Evolutionary conservation across 2,888 invertebrate species (phyloP).

Genomic region (Unio pictorum): DNA sequence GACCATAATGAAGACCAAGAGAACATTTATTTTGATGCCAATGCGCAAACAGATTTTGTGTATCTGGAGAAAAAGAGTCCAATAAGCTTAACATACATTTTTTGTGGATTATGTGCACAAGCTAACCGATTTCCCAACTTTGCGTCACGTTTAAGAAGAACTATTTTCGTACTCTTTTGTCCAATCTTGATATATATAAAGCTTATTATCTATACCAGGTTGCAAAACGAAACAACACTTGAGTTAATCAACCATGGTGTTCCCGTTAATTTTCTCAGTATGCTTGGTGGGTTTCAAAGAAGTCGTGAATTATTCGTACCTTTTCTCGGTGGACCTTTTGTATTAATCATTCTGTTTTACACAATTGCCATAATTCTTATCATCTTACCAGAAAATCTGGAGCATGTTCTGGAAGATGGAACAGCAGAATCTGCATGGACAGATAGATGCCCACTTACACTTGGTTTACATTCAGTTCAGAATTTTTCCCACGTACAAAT

Average conservation of each 20-base stretch:
- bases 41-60: constrained; percentile 6
- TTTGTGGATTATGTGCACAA: constrained; percentile 17
- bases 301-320: constrained; percentile 17
- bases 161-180: constrained; percentile 7
- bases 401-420: constrained; percentile 9
- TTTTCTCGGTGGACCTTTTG: constrained; percentile 24
- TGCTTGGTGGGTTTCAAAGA: constrained; percentile 23
- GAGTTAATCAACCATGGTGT: constrained; percentile 17
- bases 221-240: constrained; percentile 7
- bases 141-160: constrained; percentile 16
- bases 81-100: constrained; percentile 11
- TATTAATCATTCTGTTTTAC: constrained; percentile 12
- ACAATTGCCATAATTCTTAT: constrained; percentile 14
- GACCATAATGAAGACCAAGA: too few species aligned
- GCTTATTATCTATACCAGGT: constrained; percentile 13
- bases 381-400: constrained; percentile 10
- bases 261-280: constrained; percentile 25
- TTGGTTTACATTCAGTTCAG: constrained; percentile 11
- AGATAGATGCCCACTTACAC: constrained; percentile 8
- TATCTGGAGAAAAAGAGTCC: constrained; percentile 17
- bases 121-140: constrained; percentile 6
- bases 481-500: constrained; percentile 7
- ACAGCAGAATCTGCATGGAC: not conserved
- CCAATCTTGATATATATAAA: constrained; percentile 18
- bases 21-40: not conserved